phyloP scores from a whole-genome alignment of 2,113 vertebrate species.

The Heptranchias perlo region DNA sequence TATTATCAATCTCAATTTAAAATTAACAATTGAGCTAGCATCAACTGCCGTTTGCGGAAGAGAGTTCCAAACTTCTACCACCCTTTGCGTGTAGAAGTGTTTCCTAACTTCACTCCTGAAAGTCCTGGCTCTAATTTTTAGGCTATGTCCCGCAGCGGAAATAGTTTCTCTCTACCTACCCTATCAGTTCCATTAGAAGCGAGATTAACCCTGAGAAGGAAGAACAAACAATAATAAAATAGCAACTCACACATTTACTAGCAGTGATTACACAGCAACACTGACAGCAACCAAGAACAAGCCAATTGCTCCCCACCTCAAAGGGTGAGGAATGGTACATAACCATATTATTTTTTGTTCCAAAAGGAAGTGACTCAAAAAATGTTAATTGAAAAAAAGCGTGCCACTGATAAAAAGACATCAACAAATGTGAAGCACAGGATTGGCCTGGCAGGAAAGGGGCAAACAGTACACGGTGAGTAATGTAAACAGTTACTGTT shows the following conservation, averaged over 20 bases:
- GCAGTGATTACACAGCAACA: not conserved
- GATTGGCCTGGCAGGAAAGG: not conserved
- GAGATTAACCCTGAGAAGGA: not conserved
- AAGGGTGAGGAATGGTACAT: not conserved
- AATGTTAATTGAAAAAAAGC: not conserved
- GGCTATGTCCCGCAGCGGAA: too few relatives aligned
- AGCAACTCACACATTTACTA: not conserved
- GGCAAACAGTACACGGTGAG: not conserved
- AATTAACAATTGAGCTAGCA: too few relatives aligned
- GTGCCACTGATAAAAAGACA: not conserved
- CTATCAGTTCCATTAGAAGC: not conserved
- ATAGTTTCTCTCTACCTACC: too few relatives aligned
- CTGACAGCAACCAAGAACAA: not conserved
- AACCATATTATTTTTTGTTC: not conserved
- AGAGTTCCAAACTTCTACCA: too few relatives aligned
- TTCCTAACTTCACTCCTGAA: too few relatives aligned
- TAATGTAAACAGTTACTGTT: slow-evolving; percentile 6
- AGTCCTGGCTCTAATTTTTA: too few relatives aligned
- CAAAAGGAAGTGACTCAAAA: not conserved
- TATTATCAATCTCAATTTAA: too few relatives aligned
- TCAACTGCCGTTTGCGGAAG: too few relatives aligned
- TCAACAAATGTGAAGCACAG: not conserved
- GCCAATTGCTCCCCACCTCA: not conserved
- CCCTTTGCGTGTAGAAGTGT: too few relatives aligned
- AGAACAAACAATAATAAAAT: not conserved